A percentile compares a stretch with the other conserved stretches of the same genome.
Evolutionary conservation across 2,113 vertebrate genomes (phyloP).

Genomic region (Sardina pilchardus): DNA sequence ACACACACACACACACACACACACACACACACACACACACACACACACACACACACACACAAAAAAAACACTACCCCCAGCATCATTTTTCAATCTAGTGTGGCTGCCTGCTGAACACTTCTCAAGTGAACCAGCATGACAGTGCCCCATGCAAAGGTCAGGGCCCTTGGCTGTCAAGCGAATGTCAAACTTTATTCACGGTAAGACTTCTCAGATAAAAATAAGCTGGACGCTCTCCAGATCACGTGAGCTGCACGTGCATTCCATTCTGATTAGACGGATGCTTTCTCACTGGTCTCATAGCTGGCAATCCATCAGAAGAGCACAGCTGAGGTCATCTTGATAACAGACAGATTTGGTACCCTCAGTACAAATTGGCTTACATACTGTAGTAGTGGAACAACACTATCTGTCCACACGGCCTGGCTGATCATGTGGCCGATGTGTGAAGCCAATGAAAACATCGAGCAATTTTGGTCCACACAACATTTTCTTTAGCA

Average conservation of each 20-base stretch:
- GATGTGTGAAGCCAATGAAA: background rate
- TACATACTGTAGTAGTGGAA: background rate
- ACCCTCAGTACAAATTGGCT: background rate
- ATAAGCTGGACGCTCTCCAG: conserved; percentile 37
- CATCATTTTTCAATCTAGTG: background rate
- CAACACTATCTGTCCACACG: background rate
- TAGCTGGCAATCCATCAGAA: background rate
- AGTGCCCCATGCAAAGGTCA: conserved; percentile 10
- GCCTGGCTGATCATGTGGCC: background rate
- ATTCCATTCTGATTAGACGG: conserved; percentile 53
- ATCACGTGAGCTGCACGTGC: conserved; percentile 29
- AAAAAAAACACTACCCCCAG: background rate
- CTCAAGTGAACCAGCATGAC: background rate
- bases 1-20: too few species aligned
- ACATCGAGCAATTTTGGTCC: background rate
- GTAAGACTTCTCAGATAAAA: conserved; percentile 55
- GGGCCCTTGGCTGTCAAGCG: conserved; percentile 41
- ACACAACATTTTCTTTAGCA: background rate
- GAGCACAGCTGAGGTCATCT: background rate
- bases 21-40: too few species aligned
- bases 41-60: too few species aligned
- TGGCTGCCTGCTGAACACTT: background rate
- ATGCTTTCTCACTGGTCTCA: background rate
- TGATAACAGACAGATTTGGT: background rate
- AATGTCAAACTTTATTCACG: conserved; percentile 42